Base-by-base conservation (phyloP, 2,888 invertebrate genomes). In the Zootermopsis nevadensis region DNA sequence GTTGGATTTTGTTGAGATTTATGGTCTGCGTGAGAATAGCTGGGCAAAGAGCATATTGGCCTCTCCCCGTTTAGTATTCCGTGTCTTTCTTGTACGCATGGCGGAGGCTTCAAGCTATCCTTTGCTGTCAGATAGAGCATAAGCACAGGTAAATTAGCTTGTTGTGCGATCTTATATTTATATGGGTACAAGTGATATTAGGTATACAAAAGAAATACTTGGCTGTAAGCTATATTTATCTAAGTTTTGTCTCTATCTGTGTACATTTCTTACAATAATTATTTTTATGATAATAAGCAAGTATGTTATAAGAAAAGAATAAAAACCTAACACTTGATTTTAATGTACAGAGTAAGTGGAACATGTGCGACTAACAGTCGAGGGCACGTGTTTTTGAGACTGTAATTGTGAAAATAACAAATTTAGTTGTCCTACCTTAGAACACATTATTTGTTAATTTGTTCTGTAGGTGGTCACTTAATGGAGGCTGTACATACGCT, bases 171-270 rank as follows among this genome's bases (percentile, higher is more conserved):
- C 74, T 83, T 80, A 82, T 79, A 82, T 82, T 83, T 77, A 81
- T 76, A 83, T 83, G 80, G 83, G 77, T 83, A 83, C 69, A 83
- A 80, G 83, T 83, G 83, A 83, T 83, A 83, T 83, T 83, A 83
- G 83, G 83, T 83, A 81, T 83, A 83, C 83, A 83, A 81, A 81
- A 77, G 66, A 81, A 80, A 79, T 74, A 83, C 66, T 77, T 80
- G 72, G 83, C 83, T 83, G 81, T 83, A 83, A 83, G 81, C 81
- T 84, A 38, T 84, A 84, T 84, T 84, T 84, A 84, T 83, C 83
- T 83, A 82, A 83, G 83, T 83, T 83, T 83, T 80, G 82, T 84
- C 81, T 81, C 80, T 82, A 80, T 76, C 84, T 84, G 60, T 84
- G 83, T 83, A 84, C 81, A 83, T 84, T 84, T 83, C 82, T 84